Evolutionary conservation across 2,888 invertebrate genomes (phyloP), one percentile per base, ranked within the genome.

Genomic region (Subacronicta megacephala): DNA sequence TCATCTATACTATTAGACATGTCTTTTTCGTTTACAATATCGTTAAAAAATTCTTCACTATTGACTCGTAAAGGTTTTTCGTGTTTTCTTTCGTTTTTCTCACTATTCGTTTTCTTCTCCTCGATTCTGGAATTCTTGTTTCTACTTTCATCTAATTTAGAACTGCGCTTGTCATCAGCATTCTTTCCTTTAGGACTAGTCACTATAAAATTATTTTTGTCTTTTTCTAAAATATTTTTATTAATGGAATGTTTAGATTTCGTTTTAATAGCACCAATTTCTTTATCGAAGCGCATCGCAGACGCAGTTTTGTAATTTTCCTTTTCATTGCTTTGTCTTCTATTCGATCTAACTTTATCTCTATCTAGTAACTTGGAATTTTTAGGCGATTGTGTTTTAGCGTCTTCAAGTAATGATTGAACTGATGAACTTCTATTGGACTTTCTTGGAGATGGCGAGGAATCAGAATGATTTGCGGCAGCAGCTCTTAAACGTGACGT

Each of bases 401-500:
- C 82, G 66, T 92, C 92, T 75, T 92, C 94, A 71, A 87, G 68
- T 40, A 92, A 76, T 10, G 91, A 91, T 72, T 90, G 91, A 40
- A 84, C 90, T 47, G 94, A 94, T 63, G 93, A 91, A 76, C 93
- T 94, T 84, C 92, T 85, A 56, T 85, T 89, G 10, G 87, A 80
- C 72, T 90, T 93, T 77, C 84, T 90, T 62, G 85, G 80, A 51
- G 84, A 81, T 29, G 81, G 77, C 43, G 85, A 83, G 46, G 85
- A 68, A 68, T 93, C 93, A n/a, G 87, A 82, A 53, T 83, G 82
- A 56, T 83, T 84, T 54, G 93, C 84, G 33, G 96, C 96, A 55
- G 96, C 96, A 58, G 96, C 96, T 87, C 97, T 95, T 62, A 97
- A 92, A 72, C 96, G 95, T 66, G 97, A 97, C 29, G 97, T 95